These are phyloP conservation scores for Sebastes matsubarae DNA, from an alignment of 2,797 vertebrate genomes.

Conservation along the genomic window DNA sequence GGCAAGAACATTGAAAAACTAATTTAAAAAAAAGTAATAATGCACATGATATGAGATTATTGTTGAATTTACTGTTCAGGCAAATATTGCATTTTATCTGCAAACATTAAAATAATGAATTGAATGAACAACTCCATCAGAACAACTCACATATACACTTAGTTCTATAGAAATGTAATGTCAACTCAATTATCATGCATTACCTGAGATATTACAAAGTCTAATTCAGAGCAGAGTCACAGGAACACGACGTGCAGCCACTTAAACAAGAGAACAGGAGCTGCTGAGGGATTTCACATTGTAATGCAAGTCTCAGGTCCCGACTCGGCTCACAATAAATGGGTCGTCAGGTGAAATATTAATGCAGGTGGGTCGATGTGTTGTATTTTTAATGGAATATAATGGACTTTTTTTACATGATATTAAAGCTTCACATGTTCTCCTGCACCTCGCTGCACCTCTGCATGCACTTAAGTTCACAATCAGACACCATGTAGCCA, in stretches of 20 bases:
- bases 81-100: neutral
- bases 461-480: neutral
- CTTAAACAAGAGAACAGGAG: conserved; percentile 41
- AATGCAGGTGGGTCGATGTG: conserved; percentile 54
- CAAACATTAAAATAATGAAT: conserved; percentile 9
- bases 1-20: neutral
- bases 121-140: neutral
- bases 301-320: conserved; percentile 46
- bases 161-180: conserved; percentile 24
- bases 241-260: conserved; percentile 29
- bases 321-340: conserved; percentile 62
- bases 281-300: conserved; percentile 40
- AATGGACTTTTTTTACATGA: conserved; percentile 66
- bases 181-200: conserved; percentile 35
- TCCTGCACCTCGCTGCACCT: no score
- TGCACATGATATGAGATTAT: neutral
- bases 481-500: neutral
- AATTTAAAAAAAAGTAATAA: neutral
- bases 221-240: conserved; percentile 32
- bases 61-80: accelerated
- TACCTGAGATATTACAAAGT: conserved; percentile 48
- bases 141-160: neutral
- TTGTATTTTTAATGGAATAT: conserved; percentile 70
- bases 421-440: conserved; percentile 40
- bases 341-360: conserved; percentile 73